Evolutionary conservation across 2,888 invertebrate genomes (phyloP).

Genomic region (Tetropium fuscum): DNA sequence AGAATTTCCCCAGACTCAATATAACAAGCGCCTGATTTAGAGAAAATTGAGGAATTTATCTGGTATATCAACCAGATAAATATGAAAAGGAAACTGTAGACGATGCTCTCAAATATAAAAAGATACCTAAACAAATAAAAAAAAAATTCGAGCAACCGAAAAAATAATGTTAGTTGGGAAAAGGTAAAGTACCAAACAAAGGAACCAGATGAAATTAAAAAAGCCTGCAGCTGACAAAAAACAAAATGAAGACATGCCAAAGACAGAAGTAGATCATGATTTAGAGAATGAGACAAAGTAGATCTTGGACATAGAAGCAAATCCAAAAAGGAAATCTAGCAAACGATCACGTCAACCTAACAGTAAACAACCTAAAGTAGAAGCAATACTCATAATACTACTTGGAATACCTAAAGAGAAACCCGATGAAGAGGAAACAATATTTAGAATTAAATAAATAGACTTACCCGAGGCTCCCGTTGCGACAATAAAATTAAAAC

Average conservation of each 20-base stretch:
- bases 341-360: constrained; percentile 54
- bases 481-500: constrained; percentile 48
- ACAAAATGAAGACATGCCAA: constrained; percentile 11
- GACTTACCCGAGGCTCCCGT: constrained; percentile 49
- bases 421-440: constrained; percentile 62
- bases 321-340: constrained; percentile 48
- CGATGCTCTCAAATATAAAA: constrained; percentile 46
- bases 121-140: constrained; percentile 34
- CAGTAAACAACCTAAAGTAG: constrained; percentile 42
- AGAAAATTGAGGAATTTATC: constrained; percentile 63
- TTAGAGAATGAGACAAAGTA: constrained; percentile 55
- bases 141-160: constrained; percentile 37
- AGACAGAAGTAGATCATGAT: constrained; percentile 45
- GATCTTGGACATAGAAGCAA: constrained; percentile 53
- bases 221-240: constrained; percentile 25
- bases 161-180: constrained; percentile 57
- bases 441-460: constrained; percentile 59
- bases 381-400: constrained; percentile 44
- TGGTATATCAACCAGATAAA: constrained; percentile 51
- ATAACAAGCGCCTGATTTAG: constrained; percentile 62
- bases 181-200: constrained; percentile 59
- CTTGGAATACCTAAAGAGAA: constrained; percentile 54
- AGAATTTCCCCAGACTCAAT: constrained; percentile 67
- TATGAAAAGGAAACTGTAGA: constrained; percentile 52
- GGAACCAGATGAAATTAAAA: constrained; percentile 52